phyloP scores from a whole-genome alignment of 37 sponge, comb jelly and placozoan species.

The Aphrocallistes beatrix region DNA sequence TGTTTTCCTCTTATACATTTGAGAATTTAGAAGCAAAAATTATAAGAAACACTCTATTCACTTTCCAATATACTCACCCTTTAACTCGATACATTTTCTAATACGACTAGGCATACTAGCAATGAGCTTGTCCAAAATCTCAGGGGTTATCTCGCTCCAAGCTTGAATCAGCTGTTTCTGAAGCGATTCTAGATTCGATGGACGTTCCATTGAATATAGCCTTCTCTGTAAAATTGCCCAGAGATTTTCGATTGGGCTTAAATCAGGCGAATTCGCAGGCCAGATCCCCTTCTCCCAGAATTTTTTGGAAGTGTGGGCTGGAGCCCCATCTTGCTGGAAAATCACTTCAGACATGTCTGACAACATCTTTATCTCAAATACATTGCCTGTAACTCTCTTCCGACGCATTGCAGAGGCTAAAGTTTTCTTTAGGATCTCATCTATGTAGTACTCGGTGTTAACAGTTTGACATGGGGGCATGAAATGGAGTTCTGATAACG shows the following conservation, averaged over 20 bases:
- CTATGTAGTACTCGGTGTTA: not conserved
- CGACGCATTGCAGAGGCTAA: not conserved
- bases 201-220: not conserved
- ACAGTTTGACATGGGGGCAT: not conserved
- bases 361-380: not conserved
- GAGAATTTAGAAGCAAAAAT: too few species aligned
- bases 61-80: not conserved
- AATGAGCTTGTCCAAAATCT: not conserved
- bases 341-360: not conserved
- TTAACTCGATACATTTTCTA: not conserved
- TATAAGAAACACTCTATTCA: too few species aligned
- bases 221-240: not conserved
- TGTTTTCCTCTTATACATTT: too few species aligned
- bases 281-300: too few species aligned
- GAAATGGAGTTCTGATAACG: not conserved
- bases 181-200: not conserved
- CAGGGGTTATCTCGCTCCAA: not conserved
- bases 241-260: not conserved
- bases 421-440: not conserved
- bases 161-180: not conserved
- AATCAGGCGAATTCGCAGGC: too few species aligned
- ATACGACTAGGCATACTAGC: not conserved
- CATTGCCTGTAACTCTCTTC: not conserved
- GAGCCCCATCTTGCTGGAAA: not conserved
- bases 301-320: not conserved